Base-by-base conservation (phyloP, 2,888 invertebrate genomes). In the Campoplex nolae region DNA sequence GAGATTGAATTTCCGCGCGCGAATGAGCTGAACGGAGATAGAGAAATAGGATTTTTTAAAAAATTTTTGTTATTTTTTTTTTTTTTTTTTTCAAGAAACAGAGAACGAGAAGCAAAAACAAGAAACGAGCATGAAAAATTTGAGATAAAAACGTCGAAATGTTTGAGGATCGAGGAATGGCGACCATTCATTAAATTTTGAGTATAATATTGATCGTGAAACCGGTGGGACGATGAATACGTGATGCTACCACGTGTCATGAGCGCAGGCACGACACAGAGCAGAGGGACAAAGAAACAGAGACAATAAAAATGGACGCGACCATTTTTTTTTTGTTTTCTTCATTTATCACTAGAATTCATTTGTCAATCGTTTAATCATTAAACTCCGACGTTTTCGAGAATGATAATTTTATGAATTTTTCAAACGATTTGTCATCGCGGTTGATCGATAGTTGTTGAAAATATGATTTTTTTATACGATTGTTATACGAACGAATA, bases 1-100 rank as follows among this genome's bases (percentile, higher is more conserved):
- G 71, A 83, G 74, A 75, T 74, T 58, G 75, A 58, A 82, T 76
- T 76, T 76, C 70, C 80, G 65, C 80, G 48, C 38, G 38, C 13
- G 51, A 51, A 73, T 48, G 38, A 38, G 48, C 48, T 42, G 16
- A 32, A 35, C 32, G 54, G 70, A 78, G 42, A 42, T 11, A 42
- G 18, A 32, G 18, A 68, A 28, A 54, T 38, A n/a, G 32, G 11
- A 16, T 62, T n/a, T 62, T 16, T 28, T 13, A 23, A 23, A 23
- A 23, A 23, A 23, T 58, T 6, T 13, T 32, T 32, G 6, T 38
- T 32, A 16, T n/a, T 62, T 7, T 28, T 13, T 28, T 32, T 62
- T 9, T 62, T 16, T 13, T 13, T 58, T 6, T 28, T 32, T 32
- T 28, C 32, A 32, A 32, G 62, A 62, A 62, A 32, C 32, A 16